Base-by-base conservation (phyloP, 2,888 invertebrate genomes). In the Lasius platythorax region DNA sequence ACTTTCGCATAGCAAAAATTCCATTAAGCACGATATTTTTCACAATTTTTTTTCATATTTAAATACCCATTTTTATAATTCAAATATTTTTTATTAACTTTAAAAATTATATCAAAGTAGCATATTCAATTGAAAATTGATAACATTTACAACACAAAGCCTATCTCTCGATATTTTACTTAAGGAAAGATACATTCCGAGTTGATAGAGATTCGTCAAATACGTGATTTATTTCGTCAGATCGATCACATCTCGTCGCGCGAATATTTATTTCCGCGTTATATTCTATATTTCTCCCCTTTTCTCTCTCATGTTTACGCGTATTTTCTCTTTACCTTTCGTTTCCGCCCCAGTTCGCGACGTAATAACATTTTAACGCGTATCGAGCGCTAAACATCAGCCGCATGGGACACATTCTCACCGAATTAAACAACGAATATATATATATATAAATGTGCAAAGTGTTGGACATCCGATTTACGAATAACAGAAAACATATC, bases 251-350 rank as follows among this genome's bases (percentile, higher is more conserved):
- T 63, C 79, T 81, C 61, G 50, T 63, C 43, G 73, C 70, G 30
- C 30, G n/a, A 78, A 78, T 63, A 81, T 73, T 73, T 73, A 81
- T 81, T 81, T 73, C 46, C 28, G 46, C 37, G 37, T 79, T 79
- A 50, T 37, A 11, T 28, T 23, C 46, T 28, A 4, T 63, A 68
- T 78, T 43, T 56, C 8, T 73, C 61, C 50, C 56, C 53, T 33
- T 73, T 28, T 30, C 50, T 53, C 8, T 15, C 58, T 9, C 18
- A 6, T 30, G 18, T 61, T 81, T 81, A 56, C 28, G 58, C 28
- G 11, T 53, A 15, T 46, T 73, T 63, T 73, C 61, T 43, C 46
- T 72, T 66, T 76, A 66, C 33, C 28, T 28, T 46, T 9, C 61
- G 33, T 61, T 73, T 73, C 28, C 37, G 46, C 79, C 23, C 28